A percentile compares a stretch with the other conserved stretches of the same genome.
These are phyloP conservation scores for Corvus moneduloides DNA, from an alignment of 2,113 vertebrate genomes.

Conservation along the genomic window DNA sequence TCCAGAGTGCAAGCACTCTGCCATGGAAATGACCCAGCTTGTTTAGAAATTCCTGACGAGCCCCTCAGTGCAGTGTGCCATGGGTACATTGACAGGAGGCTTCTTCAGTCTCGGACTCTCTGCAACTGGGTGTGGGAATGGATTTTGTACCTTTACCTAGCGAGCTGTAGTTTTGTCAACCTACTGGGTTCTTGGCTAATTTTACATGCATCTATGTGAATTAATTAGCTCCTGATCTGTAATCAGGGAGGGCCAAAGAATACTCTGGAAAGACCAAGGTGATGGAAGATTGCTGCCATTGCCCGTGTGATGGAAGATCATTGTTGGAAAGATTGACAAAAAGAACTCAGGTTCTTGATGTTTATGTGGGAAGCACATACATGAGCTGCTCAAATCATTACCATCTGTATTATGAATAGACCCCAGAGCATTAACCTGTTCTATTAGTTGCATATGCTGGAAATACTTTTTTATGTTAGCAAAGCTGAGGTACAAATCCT, in stretches of 20 bases:
- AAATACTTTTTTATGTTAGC: slow-evolving; percentile 47
- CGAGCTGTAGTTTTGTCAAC: background rate
- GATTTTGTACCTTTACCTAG: background rate
- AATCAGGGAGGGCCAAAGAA: background rate
- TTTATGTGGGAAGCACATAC: background rate
- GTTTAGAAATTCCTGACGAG: background rate
- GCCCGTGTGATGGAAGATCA: background rate
- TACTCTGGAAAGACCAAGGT: background rate
- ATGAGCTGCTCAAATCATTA: background rate
- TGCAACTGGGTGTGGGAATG: background rate
- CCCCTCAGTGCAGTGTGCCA: background rate
- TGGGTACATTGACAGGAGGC: rapidly evolving
- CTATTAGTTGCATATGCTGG: slow-evolving; percentile 18
- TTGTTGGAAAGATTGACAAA: background rate
- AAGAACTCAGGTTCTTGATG: background rate
- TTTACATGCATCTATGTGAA: background rate
- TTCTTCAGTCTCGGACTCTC: background rate
- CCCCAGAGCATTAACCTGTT: slow-evolving; percentile 34
- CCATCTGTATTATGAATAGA: slow-evolving; percentile 14
- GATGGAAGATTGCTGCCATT: background rate
- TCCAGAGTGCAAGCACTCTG: background rate
- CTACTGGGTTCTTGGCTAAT: background rate
- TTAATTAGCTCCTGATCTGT: background rate
- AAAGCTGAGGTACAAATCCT: slow-evolving; percentile 43
- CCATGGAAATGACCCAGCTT: background rate